Percentiles rank a stretch among this genome's conserved stretches.
These are phyloP conservation scores for Epinephelus fuscoguttatus DNA, from an alignment of 2,113 vertebrate species.

Conservation along the genomic window DNA sequence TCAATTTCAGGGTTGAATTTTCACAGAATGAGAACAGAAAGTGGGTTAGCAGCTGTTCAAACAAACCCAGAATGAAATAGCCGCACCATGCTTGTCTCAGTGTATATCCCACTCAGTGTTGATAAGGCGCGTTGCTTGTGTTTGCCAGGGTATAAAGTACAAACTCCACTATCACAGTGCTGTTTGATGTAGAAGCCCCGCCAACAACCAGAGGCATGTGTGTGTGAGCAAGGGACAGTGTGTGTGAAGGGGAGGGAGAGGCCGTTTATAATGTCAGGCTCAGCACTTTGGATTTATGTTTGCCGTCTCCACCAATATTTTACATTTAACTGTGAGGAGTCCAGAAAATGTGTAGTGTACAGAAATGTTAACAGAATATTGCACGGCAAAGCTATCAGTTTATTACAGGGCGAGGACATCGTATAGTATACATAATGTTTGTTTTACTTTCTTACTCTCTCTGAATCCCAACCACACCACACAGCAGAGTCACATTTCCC, in stretches of 20 bases:
- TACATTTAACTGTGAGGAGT: not conserved
- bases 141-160: constrained; percentile 70
- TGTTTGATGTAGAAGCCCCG: constrained; percentile 46
- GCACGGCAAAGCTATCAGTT: not conserved
- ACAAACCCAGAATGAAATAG: constrained; percentile 51
- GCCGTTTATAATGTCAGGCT: constrained; percentile 32
- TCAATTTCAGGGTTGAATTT: constrained; percentile 28
- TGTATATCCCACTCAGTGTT: constrained; percentile 12
- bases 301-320: constrained; percentile 17
- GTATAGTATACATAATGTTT: constrained; percentile 32
- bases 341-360: not conserved
- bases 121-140: constrained; percentile 38
- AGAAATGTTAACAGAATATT: no score
- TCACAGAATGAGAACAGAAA: constrained; percentile 43
- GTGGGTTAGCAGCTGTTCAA: constrained; percentile 65
- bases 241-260: constrained; percentile 21
- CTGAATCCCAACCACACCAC: constrained; percentile 57
- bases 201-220: constrained; percentile 38
- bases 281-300: constrained; percentile 11
- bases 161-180: constrained; percentile 47
- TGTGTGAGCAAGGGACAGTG: not conserved
- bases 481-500: constrained; percentile 68
- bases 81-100: constrained; percentile 30
- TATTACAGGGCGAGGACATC: constrained; percentile 29
- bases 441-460: constrained; percentile 57